Evolutionary conservation across 2,113 vertebrate genomes (phyloP).

Genomic region (Erythrolamprus reginae): DNA sequence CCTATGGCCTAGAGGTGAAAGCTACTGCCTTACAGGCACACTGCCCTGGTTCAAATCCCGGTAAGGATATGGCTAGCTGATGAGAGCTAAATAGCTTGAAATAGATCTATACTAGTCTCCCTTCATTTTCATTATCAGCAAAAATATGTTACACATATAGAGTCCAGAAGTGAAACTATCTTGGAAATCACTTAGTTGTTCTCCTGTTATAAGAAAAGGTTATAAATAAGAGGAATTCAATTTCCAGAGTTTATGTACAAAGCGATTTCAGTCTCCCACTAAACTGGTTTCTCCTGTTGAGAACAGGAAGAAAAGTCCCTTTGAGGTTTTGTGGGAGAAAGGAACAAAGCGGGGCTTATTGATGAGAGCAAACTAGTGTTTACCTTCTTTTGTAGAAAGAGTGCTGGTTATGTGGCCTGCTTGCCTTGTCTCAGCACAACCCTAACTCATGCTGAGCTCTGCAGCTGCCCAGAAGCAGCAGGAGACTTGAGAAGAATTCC

Average conservation of each 20-base stretch:
- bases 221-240: background rate
- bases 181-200: background rate
- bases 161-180: background rate
- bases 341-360: constrained; percentile 14
- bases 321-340: background rate
- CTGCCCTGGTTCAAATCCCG: too few species aligned
- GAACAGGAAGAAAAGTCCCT: background rate
- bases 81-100: too few species aligned
- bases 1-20: too few species aligned
- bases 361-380: constrained; percentile 6
- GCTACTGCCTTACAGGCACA: too few species aligned
- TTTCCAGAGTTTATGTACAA: background rate
- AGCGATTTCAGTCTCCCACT: constrained; percentile 37
- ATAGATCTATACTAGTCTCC: too few species aligned
- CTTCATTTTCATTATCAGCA: too few species aligned
- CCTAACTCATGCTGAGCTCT: background rate
- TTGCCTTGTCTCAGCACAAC: constrained; percentile 3
- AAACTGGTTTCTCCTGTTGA: constrained; percentile 33
- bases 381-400: constrained; percentile 3
- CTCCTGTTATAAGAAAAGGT: background rate
- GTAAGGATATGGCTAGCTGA: too few species aligned
- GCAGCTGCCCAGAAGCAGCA: background rate
- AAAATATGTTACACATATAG: too few species aligned
- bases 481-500: background rate
- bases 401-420: background rate